phyloP scores from a whole-genome alignment of 1,140 invertebrate genomes.

The Lutraria rhynchaena region DNA sequence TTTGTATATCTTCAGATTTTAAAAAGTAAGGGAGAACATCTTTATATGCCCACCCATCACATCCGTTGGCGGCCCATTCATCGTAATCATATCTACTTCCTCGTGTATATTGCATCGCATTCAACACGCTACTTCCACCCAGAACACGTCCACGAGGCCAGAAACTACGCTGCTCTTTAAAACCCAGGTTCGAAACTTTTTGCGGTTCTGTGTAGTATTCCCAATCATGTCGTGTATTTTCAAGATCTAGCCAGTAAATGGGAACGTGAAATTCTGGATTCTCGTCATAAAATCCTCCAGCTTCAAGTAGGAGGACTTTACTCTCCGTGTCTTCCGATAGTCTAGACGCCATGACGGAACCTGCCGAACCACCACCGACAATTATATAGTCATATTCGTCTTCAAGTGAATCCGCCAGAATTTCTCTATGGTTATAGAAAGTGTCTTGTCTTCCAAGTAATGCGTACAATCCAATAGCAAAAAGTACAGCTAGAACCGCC shows the following conservation, averaged over 20 bases:
- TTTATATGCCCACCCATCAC: slow-evolving; percentile 94
- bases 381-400: slow-evolving; percentile 74
- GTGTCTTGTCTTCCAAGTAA: too few relatives aligned
- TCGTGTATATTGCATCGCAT: slow-evolving; percentile 97
- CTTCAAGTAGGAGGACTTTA: slow-evolving; percentile 93
- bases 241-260: slow-evolving; percentile 34
- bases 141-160: slow-evolving; percentile 71
- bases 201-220: slow-evolving; percentile 95
- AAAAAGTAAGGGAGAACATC: slow-evolving; percentile 84
- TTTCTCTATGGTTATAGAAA: not conserved
- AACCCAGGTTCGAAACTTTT: slow-evolving; percentile 77
- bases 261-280: slow-evolving; percentile 87
- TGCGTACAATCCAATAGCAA: too few relatives aligned
- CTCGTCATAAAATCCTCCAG: slow-evolving; percentile 94
- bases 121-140: slow-evolving; percentile 94
- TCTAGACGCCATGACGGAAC: slow-evolving; percentile 96
- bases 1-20: slow-evolving; percentile 86
- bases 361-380: slow-evolving; percentile 95
- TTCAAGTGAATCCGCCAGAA: not conserved
- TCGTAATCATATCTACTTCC: slow-evolving; percentile 97
- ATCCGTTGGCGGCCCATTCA: slow-evolving; percentile 93
- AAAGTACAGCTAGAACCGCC: too few relatives aligned
- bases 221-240: slow-evolving; percentile 88
- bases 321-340: slow-evolving; percentile 89
- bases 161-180: not conserved